These are phyloP conservation scores for Mythimna vitellina DNA, from an alignment of 2,888 invertebrate species.

Conservation along the genomic window DNA sequence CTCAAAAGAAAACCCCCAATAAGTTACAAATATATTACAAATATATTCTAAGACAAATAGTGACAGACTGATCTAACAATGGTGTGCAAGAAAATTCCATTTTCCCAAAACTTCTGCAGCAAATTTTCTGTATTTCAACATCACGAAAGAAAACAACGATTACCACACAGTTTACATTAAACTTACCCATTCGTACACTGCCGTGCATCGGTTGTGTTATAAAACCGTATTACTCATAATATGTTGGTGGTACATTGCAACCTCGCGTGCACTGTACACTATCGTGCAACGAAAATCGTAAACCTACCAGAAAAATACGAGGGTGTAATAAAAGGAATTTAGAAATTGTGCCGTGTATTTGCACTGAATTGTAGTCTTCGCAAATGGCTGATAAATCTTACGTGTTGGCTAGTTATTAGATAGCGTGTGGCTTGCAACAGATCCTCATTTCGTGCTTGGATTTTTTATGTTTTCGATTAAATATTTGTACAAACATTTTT, in stretches of 20 bases:
- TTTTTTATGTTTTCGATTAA: conserved; percentile 3
- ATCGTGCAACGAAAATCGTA: conserved; percentile 51
- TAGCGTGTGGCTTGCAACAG: conserved; percentile 41
- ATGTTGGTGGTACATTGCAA: conserved; percentile 54
- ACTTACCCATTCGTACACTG: conserved; percentile 31
- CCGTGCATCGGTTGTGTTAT: conserved; percentile 43
- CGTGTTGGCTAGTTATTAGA: conserved; percentile 41
- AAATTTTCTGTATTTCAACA: conserved; percentile 8
- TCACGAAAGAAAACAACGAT: conserved; percentile 35
- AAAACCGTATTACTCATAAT: conserved; percentile 55
- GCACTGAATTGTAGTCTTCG: conserved; percentile 49
- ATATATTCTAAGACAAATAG: no score
- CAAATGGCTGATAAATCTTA: conserved; percentile 53
- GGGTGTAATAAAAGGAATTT: conserved; percentile 55
- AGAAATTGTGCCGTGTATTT: conserved; percentile 46
- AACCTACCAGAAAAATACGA: conserved; percentile 55
- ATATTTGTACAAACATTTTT: no score
- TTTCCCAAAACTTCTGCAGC: no score
- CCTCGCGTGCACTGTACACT: conserved; percentile 57
- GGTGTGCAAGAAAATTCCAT: background rate
- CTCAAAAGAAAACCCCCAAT: no score
- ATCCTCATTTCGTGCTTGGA: conserved; percentile 13
- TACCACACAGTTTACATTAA: conserved; percentile 39
- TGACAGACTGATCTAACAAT: background rate
- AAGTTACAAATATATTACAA: no score